Percentiles rank a stretch among this genome's conserved stretches.
These are phyloP conservation scores for Amphiprion percula DNA, from an alignment of 2,113 vertebrate genomes.

Conservation along the genomic window DNA sequence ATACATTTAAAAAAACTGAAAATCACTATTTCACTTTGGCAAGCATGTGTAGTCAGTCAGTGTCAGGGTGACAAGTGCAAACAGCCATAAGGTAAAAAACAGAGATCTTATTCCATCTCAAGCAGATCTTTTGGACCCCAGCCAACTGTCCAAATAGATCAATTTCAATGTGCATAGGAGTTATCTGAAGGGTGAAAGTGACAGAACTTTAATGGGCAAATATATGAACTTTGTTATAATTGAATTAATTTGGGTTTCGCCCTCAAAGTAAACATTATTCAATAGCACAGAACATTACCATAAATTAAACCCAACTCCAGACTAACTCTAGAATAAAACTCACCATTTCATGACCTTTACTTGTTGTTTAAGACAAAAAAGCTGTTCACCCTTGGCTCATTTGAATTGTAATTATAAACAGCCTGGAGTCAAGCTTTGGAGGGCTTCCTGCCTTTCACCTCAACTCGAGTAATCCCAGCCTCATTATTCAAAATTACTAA, in stretches of 20 bases:
- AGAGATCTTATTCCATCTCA: slow-evolving; percentile 40
- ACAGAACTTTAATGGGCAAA: slow-evolving; percentile 49
- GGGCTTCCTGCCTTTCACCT: slow-evolving; percentile 57
- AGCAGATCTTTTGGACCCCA: slow-evolving; percentile 30
- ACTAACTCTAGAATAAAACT: slow-evolving; percentile 15
- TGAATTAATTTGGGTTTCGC: slow-evolving; percentile 52
- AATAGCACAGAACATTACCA: slow-evolving; percentile 50
- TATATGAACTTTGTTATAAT: slow-evolving; percentile 50
- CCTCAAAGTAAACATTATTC: slow-evolving; percentile 67
- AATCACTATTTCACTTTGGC: slow-evolving; percentile 13
- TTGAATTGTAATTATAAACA: slow-evolving; percentile 62
- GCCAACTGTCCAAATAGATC: slow-evolving; percentile 62
- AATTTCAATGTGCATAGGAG: slow-evolving; percentile 50
- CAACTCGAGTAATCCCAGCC: slow-evolving; percentile 2
- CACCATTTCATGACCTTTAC: slow-evolving; percentile 52
- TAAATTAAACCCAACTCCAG: slow-evolving; percentile 52
- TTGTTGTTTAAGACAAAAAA: slow-evolving; percentile 28
- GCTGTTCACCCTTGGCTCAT: slow-evolving; percentile 46
- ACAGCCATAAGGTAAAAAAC: slow-evolving; percentile 34
- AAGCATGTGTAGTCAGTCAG: not conserved
- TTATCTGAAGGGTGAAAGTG: slow-evolving; percentile 55
- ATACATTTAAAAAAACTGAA: too few relatives aligned
- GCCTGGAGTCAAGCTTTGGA: slow-evolving; percentile 34
- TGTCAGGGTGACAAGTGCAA: slow-evolving; percentile 44
- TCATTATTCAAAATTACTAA: slow-evolving; percentile 52